phyloP scores from a whole-genome alignment of 2,888 invertebrate species.

The Plutella xylostella region DNA sequence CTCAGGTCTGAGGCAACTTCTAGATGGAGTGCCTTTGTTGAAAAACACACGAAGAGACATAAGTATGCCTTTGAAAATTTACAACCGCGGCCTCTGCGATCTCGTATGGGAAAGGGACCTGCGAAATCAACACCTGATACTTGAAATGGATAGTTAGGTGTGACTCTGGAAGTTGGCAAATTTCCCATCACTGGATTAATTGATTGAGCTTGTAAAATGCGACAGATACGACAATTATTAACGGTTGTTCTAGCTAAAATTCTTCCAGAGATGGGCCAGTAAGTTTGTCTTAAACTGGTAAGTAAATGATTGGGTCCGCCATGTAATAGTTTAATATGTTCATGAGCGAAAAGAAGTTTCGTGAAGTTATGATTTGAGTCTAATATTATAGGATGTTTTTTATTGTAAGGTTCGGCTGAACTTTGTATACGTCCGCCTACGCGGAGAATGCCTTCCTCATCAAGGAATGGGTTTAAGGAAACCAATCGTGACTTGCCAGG shows the following conservation, averaged over 20 bases:
- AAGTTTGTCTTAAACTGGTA: too few relatives aligned
- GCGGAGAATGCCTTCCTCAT: too few relatives aligned
- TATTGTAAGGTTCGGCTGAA: too few relatives aligned
- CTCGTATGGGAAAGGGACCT: constrained; percentile 15
- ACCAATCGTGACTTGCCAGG: too few relatives aligned
- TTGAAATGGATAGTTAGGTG: constrained; percentile 11
- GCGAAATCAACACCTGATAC: constrained; percentile 15
- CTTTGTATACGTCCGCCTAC: too few relatives aligned
- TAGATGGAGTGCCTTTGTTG: constrained; percentile 13
- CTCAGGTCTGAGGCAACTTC: constrained; percentile 8
- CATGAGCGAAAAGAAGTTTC: too few relatives aligned
- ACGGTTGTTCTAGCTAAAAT: constrained; percentile 18
- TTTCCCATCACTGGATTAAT: constrained; percentile 18
- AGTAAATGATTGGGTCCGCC: too few relatives aligned
- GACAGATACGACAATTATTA: constrained; percentile 18
- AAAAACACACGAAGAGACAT: constrained; percentile 15
- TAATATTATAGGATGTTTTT: too few relatives aligned
- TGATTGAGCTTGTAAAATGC: constrained; percentile 12
- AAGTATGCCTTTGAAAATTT: constrained; percentile 15
- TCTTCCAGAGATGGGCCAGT: too few relatives aligned
- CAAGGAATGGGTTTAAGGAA: too few relatives aligned
- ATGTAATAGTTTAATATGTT: too few relatives aligned
- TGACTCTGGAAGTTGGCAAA: constrained; percentile 13
- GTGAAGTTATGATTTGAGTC: too few relatives aligned
- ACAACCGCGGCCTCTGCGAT: constrained; percentile 9